These are phyloP conservation scores for Trachymyrmex septentrionalis DNA, from an alignment of 1,140 invertebrate genomes.

Conservation along the genomic window DNA sequence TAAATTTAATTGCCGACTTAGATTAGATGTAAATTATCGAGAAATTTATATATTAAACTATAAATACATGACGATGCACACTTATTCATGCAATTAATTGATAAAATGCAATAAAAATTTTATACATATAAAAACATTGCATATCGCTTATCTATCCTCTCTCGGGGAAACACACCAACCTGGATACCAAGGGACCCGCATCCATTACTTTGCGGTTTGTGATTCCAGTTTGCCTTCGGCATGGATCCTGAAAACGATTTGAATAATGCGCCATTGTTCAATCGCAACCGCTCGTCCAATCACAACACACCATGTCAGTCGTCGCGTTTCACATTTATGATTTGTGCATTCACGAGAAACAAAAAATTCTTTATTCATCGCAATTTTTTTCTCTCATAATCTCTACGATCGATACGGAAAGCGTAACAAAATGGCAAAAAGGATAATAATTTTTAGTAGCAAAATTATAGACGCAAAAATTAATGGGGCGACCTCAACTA, in stretches of 20 bases:
- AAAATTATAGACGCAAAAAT: not conserved
- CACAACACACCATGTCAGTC: not conserved
- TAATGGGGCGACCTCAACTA: not conserved
- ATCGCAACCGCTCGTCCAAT: not conserved
- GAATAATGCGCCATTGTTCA: not conserved
- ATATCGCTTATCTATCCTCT: not conserved
- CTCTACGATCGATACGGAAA: not conserved
- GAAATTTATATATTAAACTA: not conserved
- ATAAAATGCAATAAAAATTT: not conserved
- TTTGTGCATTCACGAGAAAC: not conserved
- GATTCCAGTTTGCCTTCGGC: constrained; percentile 91
- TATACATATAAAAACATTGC: not conserved
- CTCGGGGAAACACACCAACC: constrained; percentile 62
- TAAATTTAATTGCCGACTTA: not conserved
- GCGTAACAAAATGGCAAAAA: not conserved
- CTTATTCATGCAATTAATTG: not conserved
- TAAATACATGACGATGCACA: too few relatives aligned
- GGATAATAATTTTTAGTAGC: not conserved
- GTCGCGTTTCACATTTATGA: not conserved
- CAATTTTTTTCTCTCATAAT: not conserved
- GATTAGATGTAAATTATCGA: not conserved
- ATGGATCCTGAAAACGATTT: constrained; percentile 87
- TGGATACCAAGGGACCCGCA: constrained; percentile 91
- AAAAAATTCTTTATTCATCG: too few relatives aligned
- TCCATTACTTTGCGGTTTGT: constrained; percentile 92